Percentiles rank a stretch among this genome's conserved stretches.
Evolutionary conservation across 2,797 vertebrate species (phyloP).

Genomic region (Pangasius macronema): DNA sequence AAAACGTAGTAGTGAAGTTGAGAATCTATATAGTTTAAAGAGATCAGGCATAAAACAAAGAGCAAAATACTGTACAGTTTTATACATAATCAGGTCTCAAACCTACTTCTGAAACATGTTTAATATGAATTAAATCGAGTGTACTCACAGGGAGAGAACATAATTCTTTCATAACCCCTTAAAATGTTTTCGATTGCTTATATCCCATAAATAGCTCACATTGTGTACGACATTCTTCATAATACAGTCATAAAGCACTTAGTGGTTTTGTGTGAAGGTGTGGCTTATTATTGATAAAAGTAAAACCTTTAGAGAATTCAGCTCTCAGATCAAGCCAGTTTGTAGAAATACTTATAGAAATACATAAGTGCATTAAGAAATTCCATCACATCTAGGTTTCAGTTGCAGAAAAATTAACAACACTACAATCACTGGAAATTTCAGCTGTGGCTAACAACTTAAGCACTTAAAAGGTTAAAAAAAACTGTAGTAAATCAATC

Average conservation of each 20-base stretch:
- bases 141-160: conserved; percentile 11
- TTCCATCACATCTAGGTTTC: conserved; percentile 16
- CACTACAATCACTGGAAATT: neutral
- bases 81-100: neutral
- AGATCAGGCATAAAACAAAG: neutral
- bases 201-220: conserved; percentile 37
- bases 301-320: neutral
- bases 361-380: conserved; percentile 38
- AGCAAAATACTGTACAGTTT: neutral
- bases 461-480: neutral
- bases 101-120: neutral
- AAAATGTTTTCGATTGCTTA: conserved; percentile 14
- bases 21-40: neutral
- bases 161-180: conserved; percentile 33
- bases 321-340: neutral
- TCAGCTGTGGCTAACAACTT: neutral
- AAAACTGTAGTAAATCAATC: neutral
- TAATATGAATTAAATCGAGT: conserved; percentile 19
- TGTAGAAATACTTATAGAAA: neutral
- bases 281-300: conserved; percentile 29
- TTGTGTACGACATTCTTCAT: conserved; percentile 34
- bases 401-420: neutral
- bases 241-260: conserved; percentile 50
- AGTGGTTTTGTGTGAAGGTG: conserved; percentile 47
- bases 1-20: neutral